phyloP scores from a whole-genome alignment of 2,797 vertebrate species.

The Spea hammondii region DNA sequence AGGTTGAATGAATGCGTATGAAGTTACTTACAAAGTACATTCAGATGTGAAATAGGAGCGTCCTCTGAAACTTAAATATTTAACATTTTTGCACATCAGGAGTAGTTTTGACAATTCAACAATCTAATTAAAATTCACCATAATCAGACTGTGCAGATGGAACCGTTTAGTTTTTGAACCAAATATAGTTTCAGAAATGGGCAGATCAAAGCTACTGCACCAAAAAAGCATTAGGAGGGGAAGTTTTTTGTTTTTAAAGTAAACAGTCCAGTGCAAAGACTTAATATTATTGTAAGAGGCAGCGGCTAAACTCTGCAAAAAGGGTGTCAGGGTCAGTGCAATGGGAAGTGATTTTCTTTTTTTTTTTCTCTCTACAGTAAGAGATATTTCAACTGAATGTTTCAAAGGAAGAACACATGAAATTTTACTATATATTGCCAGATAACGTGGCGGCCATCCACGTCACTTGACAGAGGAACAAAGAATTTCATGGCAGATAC shows the following conservation, averaged over 20 bases:
- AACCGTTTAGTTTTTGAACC: constrained; percentile 29
- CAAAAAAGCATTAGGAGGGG: constrained; percentile 31
- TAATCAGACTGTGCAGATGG: constrained; percentile 28
- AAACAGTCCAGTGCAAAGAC: constrained; percentile 33
- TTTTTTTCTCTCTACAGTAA: too few relatives aligned
- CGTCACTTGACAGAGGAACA: too few relatives aligned
- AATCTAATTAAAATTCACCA: constrained; percentile 22
- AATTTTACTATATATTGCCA: too few relatives aligned
- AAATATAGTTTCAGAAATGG: constrained; percentile 33
- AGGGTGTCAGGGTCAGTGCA: not conserved
- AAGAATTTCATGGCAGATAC: too few relatives aligned
- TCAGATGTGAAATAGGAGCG: too few relatives aligned
- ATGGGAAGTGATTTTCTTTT: too few relatives aligned
- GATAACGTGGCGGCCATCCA: too few relatives aligned
- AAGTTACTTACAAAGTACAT: too few relatives aligned
- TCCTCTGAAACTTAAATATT: not conserved
- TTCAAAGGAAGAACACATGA: too few relatives aligned
- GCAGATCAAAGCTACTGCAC: constrained; percentile 37
- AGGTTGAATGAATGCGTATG: too few relatives aligned
- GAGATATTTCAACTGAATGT: too few relatives aligned
- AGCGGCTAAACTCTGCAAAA: not conserved
- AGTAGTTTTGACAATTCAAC: constrained; percentile 11
- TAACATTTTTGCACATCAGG: not conserved
- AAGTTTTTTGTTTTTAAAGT: constrained; percentile 27
- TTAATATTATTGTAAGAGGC: constrained; percentile 34